phyloP scores from a whole-genome alignment of 2,113 vertebrate species.

The Neopipo cinnamomea region DNA sequence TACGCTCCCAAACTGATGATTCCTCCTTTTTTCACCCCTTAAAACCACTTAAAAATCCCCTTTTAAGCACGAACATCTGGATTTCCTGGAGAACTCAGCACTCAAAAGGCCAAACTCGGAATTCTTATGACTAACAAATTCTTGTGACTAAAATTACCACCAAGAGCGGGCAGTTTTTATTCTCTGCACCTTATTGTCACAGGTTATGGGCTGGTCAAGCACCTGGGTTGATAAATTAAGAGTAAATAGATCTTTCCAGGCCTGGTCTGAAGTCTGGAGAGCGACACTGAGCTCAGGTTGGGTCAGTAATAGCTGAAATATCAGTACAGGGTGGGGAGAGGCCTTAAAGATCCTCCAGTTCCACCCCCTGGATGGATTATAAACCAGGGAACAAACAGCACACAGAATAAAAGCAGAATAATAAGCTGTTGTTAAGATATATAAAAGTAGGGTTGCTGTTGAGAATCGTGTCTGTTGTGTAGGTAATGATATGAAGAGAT shows the following conservation, averaged over 20 bases:
- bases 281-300: neutral
- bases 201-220: neutral
- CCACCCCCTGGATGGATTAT: neutral
- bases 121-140: neutral
- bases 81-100: neutral
- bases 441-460: neutral
- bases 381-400: too few species aligned
- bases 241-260: neutral
- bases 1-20: neutral
- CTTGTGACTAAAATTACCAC: too few species aligned
- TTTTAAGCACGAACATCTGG: neutral
- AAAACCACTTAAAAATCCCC: neutral
- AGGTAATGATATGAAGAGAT: neutral
- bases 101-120: neutral
- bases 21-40: neutral
- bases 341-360: neutral
- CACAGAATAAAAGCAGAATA: too few species aligned
- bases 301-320: neutral
- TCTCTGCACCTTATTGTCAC: neutral
- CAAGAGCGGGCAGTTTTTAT: rapidly evolving
- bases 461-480: neutral
- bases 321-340: neutral
- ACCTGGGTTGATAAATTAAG: neutral
- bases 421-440: too few species aligned
- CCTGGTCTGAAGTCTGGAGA: rapidly evolving